A percentile compares a stretch with the other conserved stretches of the same genome.
phyloP scores from a whole-genome alignment of 1,140 invertebrate genomes.

The Anagrus nilaparvatae region DNA sequence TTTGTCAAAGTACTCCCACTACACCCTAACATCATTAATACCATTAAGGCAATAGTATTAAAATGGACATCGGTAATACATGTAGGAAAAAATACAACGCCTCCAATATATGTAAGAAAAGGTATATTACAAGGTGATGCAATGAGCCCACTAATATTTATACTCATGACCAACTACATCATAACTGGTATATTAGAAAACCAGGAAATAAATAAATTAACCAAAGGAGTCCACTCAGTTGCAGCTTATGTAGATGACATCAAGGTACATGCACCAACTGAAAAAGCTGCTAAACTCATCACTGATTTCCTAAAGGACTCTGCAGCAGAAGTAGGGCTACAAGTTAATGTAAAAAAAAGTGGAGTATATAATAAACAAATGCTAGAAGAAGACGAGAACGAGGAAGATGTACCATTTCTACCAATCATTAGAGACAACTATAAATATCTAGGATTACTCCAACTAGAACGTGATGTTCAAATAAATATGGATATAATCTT shows the following conservation, averaged over 20 bases:
- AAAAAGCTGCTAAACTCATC: constrained; percentile 10
- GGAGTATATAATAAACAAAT: constrained; percentile 18
- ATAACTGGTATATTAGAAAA: constrained; percentile 13
- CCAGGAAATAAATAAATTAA: constrained; percentile 8
- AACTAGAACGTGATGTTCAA: constrained; percentile 15
- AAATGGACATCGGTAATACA: constrained; percentile 17
- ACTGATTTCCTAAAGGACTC: constrained; percentile 11
- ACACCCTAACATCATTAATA: constrained; percentile 11
- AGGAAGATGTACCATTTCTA: constrained; percentile 10
- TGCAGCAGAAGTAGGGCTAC: constrained; percentile 15
- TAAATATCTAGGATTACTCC: constrained; percentile 18
- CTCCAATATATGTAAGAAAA: constrained; percentile 18
- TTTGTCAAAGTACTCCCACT: constrained; percentile 12
- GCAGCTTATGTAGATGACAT: constrained; percentile 24
- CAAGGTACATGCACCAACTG: constrained; percentile 18
- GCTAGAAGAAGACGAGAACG: constrained; percentile 1
- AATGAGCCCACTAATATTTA: constrained; percentile 24
- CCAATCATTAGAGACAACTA: constrained; percentile 16
- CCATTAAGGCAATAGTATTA: constrained; percentile 12
- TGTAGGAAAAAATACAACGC: constrained; percentile 10
- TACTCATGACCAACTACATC: constrained; percentile 18
- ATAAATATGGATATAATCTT: constrained; percentile 2
- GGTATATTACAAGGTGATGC: constrained; percentile 22
- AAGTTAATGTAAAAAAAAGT: constrained; percentile 17
- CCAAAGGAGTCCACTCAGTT: constrained; percentile 18